Evolutionary conservation across 2,888 invertebrate species (phyloP), one percentile per base, ranked within the genome.

Genomic region (Helleia helle): DNA sequence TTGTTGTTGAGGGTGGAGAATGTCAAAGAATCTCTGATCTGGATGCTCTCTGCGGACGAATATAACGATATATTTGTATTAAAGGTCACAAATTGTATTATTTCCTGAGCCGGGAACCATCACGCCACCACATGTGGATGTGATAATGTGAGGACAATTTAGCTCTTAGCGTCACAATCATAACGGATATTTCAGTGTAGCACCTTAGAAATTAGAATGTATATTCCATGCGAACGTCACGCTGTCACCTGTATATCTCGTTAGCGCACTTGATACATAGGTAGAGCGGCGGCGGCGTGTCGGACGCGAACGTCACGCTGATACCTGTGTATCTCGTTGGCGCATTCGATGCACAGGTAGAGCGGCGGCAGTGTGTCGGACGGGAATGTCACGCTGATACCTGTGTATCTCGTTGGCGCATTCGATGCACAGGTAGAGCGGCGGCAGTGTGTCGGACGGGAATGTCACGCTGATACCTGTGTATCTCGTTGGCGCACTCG

Each of bases 191-290:
- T n/a, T n/a, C n/a, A n/a, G n/a, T n/a, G n/a, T n/a, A n/a, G n/a
- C n/a, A n/a, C n/a, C n/a, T n/a, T n/a, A n/a, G n/a, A n/a, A n/a
- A n/a, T n/a, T n/a, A n/a, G n/a, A n/a, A n/a, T n/a, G n/a, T n/a
- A n/a, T n/a, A n/a, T n/a, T 97, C 97, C 50, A 96, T 95, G 69
- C 99, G 99, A 2, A 99, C 87, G 67, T 96, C 97, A 6, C 99
- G 87, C n/a, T n/a, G n/a, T 17, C 1, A 76, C 76, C 80, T 68
- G 65, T 95, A 94, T 48, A 95, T 94, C 72, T 95, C 92, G 71
- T 96, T 94, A 29, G 96, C 95, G 73, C 99, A 99, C 73, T 97
- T 97, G 50, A 96, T 95, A 69, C 99, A 99, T 2, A 99, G 87
- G 67, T 96, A 97, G 6, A 99, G 87, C 0, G 99, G 99, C 11